Base-by-base conservation (phyloP, 30 jellyfish, hydroid and myxozoan species). In the Hydractinia echinata region DNA sequence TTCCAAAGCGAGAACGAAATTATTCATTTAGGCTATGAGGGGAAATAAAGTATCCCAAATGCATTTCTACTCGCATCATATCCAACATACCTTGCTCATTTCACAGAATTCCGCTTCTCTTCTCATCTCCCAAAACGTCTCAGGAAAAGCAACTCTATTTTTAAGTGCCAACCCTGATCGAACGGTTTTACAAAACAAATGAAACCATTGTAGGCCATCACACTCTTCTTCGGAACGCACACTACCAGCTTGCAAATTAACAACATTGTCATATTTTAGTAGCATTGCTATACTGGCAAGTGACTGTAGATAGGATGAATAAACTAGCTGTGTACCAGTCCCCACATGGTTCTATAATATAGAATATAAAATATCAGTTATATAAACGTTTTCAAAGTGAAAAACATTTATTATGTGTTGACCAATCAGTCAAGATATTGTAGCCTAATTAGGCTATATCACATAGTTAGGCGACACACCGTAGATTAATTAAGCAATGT, bases 81-180 rank as follows among this genome's bases (percentile, higher is more conserved):
- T 3, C 9, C 10, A 64, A 7, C 83, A 9, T 49, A 74, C 83
- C 83, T 18, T 18, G 14, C 83, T 74, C 6, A 9, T 55, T 52
- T 74, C 83, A 74, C 72, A 49, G 21, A 74, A 10, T 11, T 74
- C 83, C 72, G 19, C 21, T 55, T 74, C 66, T 20, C 72, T 21
- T 48, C 66, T 48, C 10, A 30, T 53, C 20, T 74, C 83, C 83
- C 83, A 74, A 55, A 77, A 77, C 30, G 54, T 18, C 5, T 58
- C 58, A 9, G 85, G 85, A 30, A 77, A 77, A 11, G 14, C 53
- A 9, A 54, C 7, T n/a, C 85, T 79, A 8, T 77, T 54, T 16
- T 58, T 54, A 16, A 77, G 55, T 8, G 85, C 85, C 53, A 77
- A 53, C 15, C 85, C 85, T 1, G 79, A 18, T 21, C 78, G 76